phyloP scores from a whole-genome alignment of 2,797 vertebrate genomes.

The Triplophysa yarkandensis region DNA sequence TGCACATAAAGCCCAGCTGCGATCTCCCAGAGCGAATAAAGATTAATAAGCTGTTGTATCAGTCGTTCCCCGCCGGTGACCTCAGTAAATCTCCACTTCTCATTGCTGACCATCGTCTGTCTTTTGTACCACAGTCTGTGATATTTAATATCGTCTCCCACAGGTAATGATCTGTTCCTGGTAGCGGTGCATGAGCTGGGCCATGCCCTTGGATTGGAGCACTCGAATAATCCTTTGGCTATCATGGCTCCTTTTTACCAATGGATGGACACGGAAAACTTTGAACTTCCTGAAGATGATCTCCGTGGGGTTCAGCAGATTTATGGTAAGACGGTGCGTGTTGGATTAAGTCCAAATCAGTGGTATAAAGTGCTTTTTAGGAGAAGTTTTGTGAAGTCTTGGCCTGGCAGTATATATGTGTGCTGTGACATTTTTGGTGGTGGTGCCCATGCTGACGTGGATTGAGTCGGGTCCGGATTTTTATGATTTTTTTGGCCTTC shows the following conservation, averaged over 20 bases:
- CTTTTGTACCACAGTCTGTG: constrained; percentile 20
- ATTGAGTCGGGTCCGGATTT: background rate
- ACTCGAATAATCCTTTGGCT: constrained; percentile 92
- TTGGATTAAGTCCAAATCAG: background rate
- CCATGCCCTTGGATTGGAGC: constrained; percentile 92
- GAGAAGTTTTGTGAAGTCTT: background rate
- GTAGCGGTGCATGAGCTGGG: constrained; percentile 94
- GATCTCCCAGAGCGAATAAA: constrained; percentile 34
- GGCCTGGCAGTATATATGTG: background rate
- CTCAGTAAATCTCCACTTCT: constrained; percentile 24
- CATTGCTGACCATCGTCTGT: constrained; percentile 19
- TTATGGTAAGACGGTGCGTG: constrained; percentile 79
- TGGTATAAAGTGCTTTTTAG: background rate
- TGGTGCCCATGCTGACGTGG: background rate
- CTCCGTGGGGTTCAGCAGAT: constrained; percentile 92
- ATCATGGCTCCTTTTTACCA: constrained; percentile 99
- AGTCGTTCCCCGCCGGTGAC: constrained; percentile 3
- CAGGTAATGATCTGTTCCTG: constrained; percentile 96
- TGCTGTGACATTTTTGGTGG: background rate
- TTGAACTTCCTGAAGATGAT: constrained; percentile 93
- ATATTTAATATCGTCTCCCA: constrained; percentile 30
- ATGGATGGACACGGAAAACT: constrained; percentile 97
- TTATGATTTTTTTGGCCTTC: background rate
- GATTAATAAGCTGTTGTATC: constrained; percentile 4
- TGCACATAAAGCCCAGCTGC: constrained; percentile 32